Conservation (phyloP, 2,113 vertebrate species). For the Catharus bicknelli region DNA sequence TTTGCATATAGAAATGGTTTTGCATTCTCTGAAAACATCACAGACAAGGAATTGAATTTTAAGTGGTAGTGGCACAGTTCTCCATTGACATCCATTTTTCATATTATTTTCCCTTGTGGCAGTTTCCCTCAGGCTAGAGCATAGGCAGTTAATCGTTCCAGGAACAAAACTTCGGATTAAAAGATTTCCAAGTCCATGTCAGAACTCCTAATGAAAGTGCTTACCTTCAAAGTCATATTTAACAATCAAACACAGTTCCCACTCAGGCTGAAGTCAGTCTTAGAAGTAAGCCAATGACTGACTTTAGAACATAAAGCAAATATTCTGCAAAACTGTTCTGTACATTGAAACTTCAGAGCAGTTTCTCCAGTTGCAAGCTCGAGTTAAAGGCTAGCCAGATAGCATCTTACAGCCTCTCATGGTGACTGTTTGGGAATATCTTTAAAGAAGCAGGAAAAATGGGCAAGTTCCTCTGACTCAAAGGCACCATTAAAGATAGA, state of each 20-base stretch:
- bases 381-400: neutral
- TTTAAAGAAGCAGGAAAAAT: neutral
- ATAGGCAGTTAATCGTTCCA: neutral
- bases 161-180: constrained; percentile 16
- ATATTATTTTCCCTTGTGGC: neutral
- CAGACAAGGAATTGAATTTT: constrained; percentile 7
- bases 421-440: neutral
- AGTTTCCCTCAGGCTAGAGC: neutral
- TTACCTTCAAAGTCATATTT: constrained; percentile 16
- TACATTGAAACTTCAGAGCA: neutral
- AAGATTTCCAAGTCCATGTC: neutral
- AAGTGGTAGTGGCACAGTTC: neutral
- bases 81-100: neutral
- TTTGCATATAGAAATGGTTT: neutral
- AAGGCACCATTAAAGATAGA: constrained; percentile 53
- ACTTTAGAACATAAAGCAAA: neutral
- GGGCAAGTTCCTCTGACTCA: neutral
- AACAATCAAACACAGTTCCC: neutral
- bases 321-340: neutral
- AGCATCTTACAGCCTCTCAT: neutral
- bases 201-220: neutral
- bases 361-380: neutral
- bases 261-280: neutral
- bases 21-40: neutral
- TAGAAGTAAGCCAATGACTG: neutral